phyloP scores from a whole-genome alignment of 2,888 invertebrate genomes.

The Galerucella nymphaeae region DNA sequence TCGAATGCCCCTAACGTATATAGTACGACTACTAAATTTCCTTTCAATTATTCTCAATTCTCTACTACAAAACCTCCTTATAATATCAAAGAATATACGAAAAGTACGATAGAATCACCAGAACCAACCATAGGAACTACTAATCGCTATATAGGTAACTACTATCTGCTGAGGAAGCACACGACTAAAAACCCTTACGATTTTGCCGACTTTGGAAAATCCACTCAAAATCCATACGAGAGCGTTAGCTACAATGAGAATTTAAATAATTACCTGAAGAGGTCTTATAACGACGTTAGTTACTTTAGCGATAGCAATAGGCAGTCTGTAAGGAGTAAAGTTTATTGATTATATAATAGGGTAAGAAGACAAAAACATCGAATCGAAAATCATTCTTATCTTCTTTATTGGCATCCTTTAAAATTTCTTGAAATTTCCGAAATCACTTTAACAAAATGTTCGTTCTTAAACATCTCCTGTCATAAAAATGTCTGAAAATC shows the following conservation, averaged over 20 bases:
- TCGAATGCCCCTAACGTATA: background rate
- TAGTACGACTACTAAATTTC: background rate
- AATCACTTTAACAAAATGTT: constrained; percentile 2
- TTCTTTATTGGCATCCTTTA: background rate
- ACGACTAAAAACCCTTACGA: constrained; percentile 71
- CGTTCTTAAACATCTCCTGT: background rate
- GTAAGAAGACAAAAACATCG: constrained; percentile 46
- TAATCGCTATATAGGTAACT: constrained; percentile 61
- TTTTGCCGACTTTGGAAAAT: constrained; percentile 66
- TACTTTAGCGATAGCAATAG: constrained; percentile 63
- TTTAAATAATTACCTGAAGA: constrained; percentile 63
- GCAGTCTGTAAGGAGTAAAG: constrained; percentile 47
- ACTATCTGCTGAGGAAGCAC: constrained; percentile 62
- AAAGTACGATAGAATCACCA: constrained; percentile 50
- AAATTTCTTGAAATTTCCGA: background rate
- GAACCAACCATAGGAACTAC: constrained; percentile 62
- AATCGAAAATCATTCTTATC: constrained; percentile 4
- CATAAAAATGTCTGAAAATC: background rate
- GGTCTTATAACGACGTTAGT: constrained; percentile 66
- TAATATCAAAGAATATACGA: constrained; percentile 56
- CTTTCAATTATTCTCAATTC: constrained; percentile 51
- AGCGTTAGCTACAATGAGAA: constrained; percentile 54
- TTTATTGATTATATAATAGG: constrained; percentile 43
- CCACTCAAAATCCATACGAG: constrained; percentile 69
- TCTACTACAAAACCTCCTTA: constrained; percentile 60